Conservation (phyloP, 2,113 vertebrate species). For the Myotis davidii region DNA sequence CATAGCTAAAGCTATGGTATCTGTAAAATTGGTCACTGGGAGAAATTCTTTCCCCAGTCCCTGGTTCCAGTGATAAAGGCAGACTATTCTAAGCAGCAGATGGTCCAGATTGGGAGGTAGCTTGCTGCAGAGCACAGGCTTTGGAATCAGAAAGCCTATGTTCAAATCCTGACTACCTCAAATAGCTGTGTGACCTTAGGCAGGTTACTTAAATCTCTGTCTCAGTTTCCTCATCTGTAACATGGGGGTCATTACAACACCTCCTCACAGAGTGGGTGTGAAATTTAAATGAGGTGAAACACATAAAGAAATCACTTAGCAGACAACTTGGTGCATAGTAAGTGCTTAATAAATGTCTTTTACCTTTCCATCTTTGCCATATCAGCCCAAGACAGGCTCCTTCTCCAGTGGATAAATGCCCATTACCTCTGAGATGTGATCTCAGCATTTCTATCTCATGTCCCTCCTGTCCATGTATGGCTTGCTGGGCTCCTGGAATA, state of each 20-base stretch:
- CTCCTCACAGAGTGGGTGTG: neutral
- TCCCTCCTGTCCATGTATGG: neutral
- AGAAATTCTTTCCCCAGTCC: neutral
- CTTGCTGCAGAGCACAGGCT: neutral
- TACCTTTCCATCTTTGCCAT: slow-evolving; percentile 20
- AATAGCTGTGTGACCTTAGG: neutral
- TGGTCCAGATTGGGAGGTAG: neutral
- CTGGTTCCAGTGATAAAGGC: neutral
- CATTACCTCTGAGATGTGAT: neutral
- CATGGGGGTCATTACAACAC: neutral
- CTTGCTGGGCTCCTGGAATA: neutral
- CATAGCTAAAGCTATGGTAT: neutral
- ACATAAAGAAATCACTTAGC: slow-evolving; percentile 22
- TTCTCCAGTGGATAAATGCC: slow-evolving; percentile 44
- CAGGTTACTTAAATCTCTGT: slow-evolving; percentile 9
- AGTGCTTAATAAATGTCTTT: slow-evolving; percentile 8
- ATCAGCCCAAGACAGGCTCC: neutral
- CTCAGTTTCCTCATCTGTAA: slow-evolving; percentile 35
- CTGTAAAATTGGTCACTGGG: slow-evolving; percentile 5
- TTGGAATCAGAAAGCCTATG: slow-evolving; percentile 21
- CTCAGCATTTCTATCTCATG: neutral
- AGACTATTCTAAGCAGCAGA: neutral
- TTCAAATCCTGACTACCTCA: neutral
- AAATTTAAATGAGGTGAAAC: slow-evolving; percentile 31
- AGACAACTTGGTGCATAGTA: neutral